A percentile compares a stretch with the other conserved stretches of the same genome.
Conservation (phyloP, 2,113 vertebrate genomes). For the Albula glossodonta region DNA sequence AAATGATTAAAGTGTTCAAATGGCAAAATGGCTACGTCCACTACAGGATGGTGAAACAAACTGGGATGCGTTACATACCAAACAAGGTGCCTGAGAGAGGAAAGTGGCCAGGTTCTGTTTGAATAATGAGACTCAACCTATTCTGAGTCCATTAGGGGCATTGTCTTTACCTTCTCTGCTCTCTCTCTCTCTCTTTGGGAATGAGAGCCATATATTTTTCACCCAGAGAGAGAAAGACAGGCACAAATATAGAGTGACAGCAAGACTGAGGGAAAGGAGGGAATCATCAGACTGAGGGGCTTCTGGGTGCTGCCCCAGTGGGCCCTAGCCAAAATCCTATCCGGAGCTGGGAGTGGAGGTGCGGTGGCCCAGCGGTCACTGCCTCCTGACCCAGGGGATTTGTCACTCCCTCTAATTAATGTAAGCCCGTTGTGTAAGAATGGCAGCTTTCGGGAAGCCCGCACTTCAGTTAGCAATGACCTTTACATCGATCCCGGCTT, state of each 20-base stretch:
- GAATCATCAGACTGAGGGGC: not conserved
- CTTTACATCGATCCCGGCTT: conserved; percentile 55
- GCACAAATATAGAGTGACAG: not conserved
- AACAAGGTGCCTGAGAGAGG: not conserved
- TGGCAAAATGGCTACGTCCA: not conserved
- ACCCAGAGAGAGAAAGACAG: not conserved
- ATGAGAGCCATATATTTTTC: not conserved
- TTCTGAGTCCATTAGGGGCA: not conserved
- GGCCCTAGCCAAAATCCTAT: not conserved
- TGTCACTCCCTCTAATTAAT: conserved; percentile 57
- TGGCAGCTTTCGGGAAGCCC: conserved; percentile 39
- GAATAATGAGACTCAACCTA: not conserved
- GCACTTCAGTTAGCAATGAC: conserved; percentile 49
- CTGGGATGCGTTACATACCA: too few species aligned
- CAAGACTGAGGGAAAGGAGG: not conserved
- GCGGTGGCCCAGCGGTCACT: conserved; percentile 41
- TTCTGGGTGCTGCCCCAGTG: not conserved
- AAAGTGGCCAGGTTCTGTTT: not conserved
- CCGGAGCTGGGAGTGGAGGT: conserved; percentile 1
- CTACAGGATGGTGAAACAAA: too few species aligned
- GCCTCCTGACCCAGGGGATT: conserved; percentile 58
- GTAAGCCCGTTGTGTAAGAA: conserved; percentile 54
- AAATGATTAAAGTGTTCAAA: not conserved
- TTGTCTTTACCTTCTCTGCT: not conserved
- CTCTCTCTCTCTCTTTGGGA: not conserved